Evolutionary conservation across 2,888 invertebrate species (phyloP), one percentile per base, ranked within the genome.

Genomic region (Epirrhoe alternata): DNA sequence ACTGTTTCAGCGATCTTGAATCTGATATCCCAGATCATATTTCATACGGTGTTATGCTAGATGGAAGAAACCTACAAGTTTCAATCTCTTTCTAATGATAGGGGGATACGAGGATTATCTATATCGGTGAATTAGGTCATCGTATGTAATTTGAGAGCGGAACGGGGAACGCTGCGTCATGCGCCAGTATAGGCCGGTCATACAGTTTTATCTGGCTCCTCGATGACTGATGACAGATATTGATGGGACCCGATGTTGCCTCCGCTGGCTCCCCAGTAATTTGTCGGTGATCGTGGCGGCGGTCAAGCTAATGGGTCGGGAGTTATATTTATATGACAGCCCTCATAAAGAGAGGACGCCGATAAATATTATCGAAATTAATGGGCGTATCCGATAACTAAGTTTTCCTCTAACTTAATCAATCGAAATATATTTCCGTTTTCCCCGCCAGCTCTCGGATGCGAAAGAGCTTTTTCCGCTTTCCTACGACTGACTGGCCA

Each of bases 181-280:
- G 74, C 72, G 77, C 68, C 76, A 76, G 84, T 85, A 64, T 79
- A 54, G 64, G 83, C 77, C 83, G 85, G 86, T 84, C 87, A 88
- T 87, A 87, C 88, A 86, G 85, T 87, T 88, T 86, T 89, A 88
- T 89, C 89, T 89, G 87, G 89, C 85, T 87, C 84, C 86, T 86
- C 84, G 77, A 84, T 85, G 84, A 84, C 86, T 79, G 87, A 81
- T 86, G 92, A 89, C 91, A 89, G 90, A 86, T 90, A 93, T 92
- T 90, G 90, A 92, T 92, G 91, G 79, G 80, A 78, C 74, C 83
- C 79, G 74, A 79, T 79, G 81, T 82, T 79, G 76, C 80, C 76
- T 75, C 77, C 80, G 72, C 81, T 81, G 80, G 73, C 83, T 81
- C 82, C 86, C 86, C 78, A 78, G 77, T 80, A 75, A 85, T 86